Conservation (phyloP, 2,888 invertebrate species). For the Nebria salina region DNA sequence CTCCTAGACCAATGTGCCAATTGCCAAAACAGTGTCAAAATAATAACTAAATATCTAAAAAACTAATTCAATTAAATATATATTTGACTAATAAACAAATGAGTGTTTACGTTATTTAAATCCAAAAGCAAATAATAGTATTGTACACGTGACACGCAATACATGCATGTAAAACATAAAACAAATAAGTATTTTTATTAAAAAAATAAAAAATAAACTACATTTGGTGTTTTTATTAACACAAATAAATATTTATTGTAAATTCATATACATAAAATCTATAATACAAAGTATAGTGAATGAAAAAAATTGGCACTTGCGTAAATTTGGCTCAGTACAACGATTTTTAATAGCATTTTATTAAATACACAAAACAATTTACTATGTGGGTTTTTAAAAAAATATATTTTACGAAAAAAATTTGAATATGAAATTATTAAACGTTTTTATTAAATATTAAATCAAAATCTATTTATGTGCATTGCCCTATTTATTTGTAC, state of each 20-base stretch:
- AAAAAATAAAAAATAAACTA: neutral
- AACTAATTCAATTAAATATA: too few relatives aligned
- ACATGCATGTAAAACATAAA: too few relatives aligned
- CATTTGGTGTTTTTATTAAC: neutral
- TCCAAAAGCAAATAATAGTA: too few relatives aligned
- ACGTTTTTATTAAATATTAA: neutral
- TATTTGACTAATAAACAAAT: too few relatives aligned
- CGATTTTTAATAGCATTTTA: slow-evolving; percentile 20
- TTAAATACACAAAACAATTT: slow-evolving; percentile 15
- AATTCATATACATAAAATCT: neutral
- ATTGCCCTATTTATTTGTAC: neutral
- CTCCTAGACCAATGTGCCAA: slow-evolving; percentile 11
- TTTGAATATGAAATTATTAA: too few relatives aligned
- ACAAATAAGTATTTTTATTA: neutral
- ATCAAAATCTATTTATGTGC: neutral
- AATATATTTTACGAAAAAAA: neutral
- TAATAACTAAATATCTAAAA: too few relatives aligned
- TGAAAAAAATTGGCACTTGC: slow-evolving; percentile 33
- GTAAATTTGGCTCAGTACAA: slow-evolving; percentile 12
- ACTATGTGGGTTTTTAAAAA: neutral
- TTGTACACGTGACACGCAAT: too few relatives aligned
- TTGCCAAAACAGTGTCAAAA: slow-evolving; percentile 42
- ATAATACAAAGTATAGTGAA: slow-evolving; percentile 2
- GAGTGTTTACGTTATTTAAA: too few relatives aligned
- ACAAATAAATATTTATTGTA: neutral